A percentile compares a stretch with the other conserved stretches of the same genome.
phyloP scores from a whole-genome alignment of 2,113 vertebrate species.

The Ceuthmochares aereus region DNA sequence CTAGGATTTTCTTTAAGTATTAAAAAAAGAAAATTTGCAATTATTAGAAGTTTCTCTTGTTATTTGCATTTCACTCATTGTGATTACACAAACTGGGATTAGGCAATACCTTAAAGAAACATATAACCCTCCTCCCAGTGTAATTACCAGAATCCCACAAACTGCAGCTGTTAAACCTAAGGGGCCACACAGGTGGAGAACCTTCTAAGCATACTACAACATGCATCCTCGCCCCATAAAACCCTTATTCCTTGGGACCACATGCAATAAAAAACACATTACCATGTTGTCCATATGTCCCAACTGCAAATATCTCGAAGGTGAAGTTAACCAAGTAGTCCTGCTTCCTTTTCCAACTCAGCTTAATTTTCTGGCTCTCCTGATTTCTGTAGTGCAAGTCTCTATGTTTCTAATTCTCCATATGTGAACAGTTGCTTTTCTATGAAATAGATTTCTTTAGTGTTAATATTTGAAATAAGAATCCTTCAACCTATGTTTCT shows the following conservation, averaged over 20 bases:
- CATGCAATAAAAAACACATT: background rate
- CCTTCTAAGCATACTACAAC: background rate
- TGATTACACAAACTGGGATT: background rate
- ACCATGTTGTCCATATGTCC: background rate
- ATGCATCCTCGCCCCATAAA: background rate
- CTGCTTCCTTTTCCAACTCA: background rate
- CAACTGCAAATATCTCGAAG: background rate
- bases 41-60: background rate
- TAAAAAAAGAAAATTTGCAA: background rate
- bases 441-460: background rate
- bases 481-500: background rate
- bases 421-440: background rate
- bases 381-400: background rate
- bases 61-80: background rate
- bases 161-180: background rate
- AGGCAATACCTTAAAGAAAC: background rate
- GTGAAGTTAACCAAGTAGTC: background rate
- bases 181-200: background rate
- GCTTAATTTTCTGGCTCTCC: background rate
- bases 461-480: constrained; percentile 18
- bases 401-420: background rate
- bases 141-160: background rate
- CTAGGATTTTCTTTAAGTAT: background rate
- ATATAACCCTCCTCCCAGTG: background rate
- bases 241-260: background rate